phyloP scores from a whole-genome alignment of 2,113 vertebrate species.

The Pogonocichla stellata region DNA sequence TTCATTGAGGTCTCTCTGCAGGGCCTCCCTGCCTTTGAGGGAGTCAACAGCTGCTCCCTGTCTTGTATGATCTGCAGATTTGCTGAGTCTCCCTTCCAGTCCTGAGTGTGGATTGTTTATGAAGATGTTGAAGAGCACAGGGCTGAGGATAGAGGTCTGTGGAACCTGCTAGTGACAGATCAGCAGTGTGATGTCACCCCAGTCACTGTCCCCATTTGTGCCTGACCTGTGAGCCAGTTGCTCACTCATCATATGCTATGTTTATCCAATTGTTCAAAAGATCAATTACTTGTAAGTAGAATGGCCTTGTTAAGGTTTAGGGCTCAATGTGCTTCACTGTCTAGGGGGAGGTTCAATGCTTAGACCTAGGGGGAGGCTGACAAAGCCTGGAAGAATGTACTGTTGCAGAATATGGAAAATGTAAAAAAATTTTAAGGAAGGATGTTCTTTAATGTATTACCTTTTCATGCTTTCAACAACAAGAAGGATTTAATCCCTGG shows the following conservation, averaged over 20 bases:
- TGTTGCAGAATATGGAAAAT: neutral
- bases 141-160: fast-evolving
- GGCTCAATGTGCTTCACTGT: neutral
- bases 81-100: neutral
- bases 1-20: neutral
- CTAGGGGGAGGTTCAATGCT: neutral
- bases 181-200: neutral
- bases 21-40: neutral
- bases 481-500: neutral
- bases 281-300: neutral
- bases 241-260: neutral
- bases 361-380: neutral
- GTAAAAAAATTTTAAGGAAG: neutral
- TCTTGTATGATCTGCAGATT: no score
- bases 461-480: neutral
- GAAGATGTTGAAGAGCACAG: neutral
- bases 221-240: neutral
- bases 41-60: neutral
- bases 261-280: neutral
- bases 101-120: neutral
- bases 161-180: neutral
- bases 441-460: neutral
- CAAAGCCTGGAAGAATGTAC: neutral
- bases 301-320: neutral
- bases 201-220: neutral